Percentiles rank a stretch among this genome's conserved stretches.
Conservation (phyloP, 2,797 vertebrate genomes). For the Leucoraja ocellata region DNA sequence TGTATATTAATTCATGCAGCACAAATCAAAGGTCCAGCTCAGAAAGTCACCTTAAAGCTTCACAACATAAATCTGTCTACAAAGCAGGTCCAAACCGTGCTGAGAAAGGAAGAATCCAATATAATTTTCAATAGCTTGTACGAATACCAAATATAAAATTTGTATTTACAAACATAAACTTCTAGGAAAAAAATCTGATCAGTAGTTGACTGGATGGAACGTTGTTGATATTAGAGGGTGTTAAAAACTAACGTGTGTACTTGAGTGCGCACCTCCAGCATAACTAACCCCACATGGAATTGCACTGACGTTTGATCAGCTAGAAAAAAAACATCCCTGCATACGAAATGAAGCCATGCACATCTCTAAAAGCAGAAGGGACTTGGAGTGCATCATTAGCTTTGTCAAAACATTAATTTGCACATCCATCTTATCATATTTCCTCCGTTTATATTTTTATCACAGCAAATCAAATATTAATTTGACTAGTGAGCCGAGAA, state of each 20-base stretch:
- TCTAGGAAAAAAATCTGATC: constrained; percentile 67
- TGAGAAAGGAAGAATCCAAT: neutral
- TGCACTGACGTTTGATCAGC: constrained; percentile 64
- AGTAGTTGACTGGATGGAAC: constrained; percentile 77
- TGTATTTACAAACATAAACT: constrained; percentile 68
- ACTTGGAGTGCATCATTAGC: constrained; percentile 99
- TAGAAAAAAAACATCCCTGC: constrained; percentile 74
- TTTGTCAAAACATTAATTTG: constrained; percentile 99
- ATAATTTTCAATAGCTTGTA: constrained; percentile 59
- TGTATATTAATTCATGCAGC: neutral
- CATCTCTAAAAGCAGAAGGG: constrained; percentile 88
- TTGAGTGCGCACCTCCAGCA: constrained; percentile 61
- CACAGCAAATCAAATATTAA: constrained; percentile 92
- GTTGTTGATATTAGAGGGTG: constrained; percentile 70
- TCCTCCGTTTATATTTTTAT: constrained; percentile 80
- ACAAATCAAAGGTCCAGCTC: neutral
- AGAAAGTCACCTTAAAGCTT: neutral
- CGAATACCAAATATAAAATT: constrained; percentile 60
- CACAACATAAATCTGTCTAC: neutral
- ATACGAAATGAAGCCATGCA: constrained; percentile 78
- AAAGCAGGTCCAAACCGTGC: neutral
- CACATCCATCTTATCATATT: constrained; percentile 99
- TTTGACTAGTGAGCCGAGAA: constrained; percentile 60
- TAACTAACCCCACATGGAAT: constrained; percentile 76
- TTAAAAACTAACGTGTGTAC: constrained; percentile 58